A percentile compares a stretch with the other conserved stretches of the same genome.
phyloP scores from a whole-genome alignment of 1,140 invertebrate species.

The Cydia strobilella region DNA sequence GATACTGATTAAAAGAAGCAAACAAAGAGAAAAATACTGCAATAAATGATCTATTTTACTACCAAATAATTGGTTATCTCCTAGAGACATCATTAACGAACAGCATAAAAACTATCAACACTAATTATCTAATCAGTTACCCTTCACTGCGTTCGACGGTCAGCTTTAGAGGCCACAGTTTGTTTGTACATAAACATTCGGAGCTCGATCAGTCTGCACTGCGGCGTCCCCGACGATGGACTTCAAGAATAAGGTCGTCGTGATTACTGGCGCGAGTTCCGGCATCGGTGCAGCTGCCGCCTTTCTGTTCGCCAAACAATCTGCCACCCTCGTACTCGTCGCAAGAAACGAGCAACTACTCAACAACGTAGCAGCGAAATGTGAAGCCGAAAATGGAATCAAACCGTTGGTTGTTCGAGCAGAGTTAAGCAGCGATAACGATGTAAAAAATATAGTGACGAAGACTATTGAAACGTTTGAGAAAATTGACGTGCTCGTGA shows the following conservation, averaged over 20 bases:
- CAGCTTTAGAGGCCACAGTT: conserved; percentile 12
- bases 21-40: no score
- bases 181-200: conserved; percentile 22
- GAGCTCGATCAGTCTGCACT: conserved; percentile 33
- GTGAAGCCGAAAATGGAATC: conserved; percentile 56
- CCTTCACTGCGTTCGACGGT: background rate
- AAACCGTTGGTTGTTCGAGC: conserved; percentile 58
- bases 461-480: conserved; percentile 82
- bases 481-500: conserved; percentile 84
- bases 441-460: conserved; percentile 82
- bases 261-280: conserved; percentile 88
- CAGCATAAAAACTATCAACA: background rate
- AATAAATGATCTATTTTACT: background rate
- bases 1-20: no score
- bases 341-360: conserved; percentile 86
- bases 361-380: conserved; percentile 76
- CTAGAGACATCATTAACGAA: background rate
- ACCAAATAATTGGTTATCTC: background rate
- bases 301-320: conserved; percentile 84
- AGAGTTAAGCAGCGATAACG: conserved; percentile 85
- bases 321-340: conserved; percentile 83
- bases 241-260: conserved; percentile 82
- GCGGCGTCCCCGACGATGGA: conserved; percentile 49
- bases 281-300: conserved; percentile 90
- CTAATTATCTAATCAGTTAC: conserved; percentile 14